Evolutionary conservation across 2,113 vertebrate genomes (phyloP).

Genomic region (Bagarius yarrelli): DNA sequence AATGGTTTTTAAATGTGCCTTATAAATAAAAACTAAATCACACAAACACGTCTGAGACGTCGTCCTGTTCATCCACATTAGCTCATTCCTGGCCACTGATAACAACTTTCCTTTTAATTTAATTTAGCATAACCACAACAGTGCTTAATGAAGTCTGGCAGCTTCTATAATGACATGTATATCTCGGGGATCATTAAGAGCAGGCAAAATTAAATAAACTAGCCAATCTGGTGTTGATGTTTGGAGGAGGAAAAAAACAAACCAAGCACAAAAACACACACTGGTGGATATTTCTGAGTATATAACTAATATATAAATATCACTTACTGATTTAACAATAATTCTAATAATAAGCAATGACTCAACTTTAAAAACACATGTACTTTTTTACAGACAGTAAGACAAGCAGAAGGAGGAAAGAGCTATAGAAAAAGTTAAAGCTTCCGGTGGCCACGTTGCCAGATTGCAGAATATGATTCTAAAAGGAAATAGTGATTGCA

Average conservation of each 20-base stretch:
- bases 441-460: background rate
- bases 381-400: background rate
- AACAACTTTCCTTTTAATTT: background rate
- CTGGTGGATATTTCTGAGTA: background rate
- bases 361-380: background rate
- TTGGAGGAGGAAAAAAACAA: background rate
- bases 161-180: background rate
- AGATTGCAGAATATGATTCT: conserved; percentile 1
- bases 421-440: background rate
- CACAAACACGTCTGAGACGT: background rate
- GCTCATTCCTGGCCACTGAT: background rate
- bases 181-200: background rate
- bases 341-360: background rate
- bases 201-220: conserved; percentile 2
- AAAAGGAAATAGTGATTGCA: conserved; percentile 2
- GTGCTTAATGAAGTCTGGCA: background rate
- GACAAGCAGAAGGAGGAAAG: background rate
- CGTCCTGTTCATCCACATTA: background rate
- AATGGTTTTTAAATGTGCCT: conserved; percentile 14
- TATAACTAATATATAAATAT: background rate
- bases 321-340: background rate
- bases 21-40: background rate
- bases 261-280: background rate
- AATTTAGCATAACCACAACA: background rate
- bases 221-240: background rate